phyloP scores from a whole-genome alignment of 2,888 invertebrate genomes.

The Leucozona laternaria region DNA sequence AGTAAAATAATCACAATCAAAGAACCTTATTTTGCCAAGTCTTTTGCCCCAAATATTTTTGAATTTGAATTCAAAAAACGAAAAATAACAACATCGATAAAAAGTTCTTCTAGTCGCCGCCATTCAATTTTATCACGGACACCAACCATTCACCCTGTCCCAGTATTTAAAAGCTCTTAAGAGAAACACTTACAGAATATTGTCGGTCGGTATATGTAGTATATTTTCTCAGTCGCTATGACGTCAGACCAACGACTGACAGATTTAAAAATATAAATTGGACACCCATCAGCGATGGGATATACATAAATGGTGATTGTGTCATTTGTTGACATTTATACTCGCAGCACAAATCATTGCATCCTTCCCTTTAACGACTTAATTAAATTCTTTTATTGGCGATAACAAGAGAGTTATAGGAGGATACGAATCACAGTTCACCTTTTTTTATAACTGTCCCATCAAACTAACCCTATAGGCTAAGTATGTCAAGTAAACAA shows the following conservation, averaged over 20 bases:
- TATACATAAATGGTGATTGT: background rate
- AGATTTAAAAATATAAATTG: background rate
- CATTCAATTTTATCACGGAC: constrained; percentile 11
- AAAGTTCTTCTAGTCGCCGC: constrained; percentile 51
- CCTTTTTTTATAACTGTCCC: background rate
- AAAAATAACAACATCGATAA: background rate
- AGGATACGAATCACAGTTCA: constrained; percentile 1
- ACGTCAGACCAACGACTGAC: background rate
- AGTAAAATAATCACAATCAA: background rate
- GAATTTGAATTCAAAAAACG: constrained; percentile 18
- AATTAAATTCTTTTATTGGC: constrained; percentile 49
- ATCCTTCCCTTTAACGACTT: constrained; percentile 49
- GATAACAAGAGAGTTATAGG: constrained; percentile 21
- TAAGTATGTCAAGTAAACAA: constrained; percentile 48
- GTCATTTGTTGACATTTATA: background rate
- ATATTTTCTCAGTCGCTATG: background rate
- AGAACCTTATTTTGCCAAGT: background rate
- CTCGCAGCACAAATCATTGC: constrained; percentile 30
- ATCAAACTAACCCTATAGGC: constrained; percentile 34
- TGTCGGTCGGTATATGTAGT: too few species aligned
- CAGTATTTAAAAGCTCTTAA: constrained; percentile 48
- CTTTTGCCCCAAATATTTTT: background rate
- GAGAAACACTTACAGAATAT: background rate
- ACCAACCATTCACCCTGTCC: constrained; percentile 42
- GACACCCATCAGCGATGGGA: background rate